Percentiles rank a stretch among this genome's conserved stretches.
Evolutionary conservation across 2,113 vertebrate genomes (phyloP).

Genomic region (Vidua chalybeata): DNA sequence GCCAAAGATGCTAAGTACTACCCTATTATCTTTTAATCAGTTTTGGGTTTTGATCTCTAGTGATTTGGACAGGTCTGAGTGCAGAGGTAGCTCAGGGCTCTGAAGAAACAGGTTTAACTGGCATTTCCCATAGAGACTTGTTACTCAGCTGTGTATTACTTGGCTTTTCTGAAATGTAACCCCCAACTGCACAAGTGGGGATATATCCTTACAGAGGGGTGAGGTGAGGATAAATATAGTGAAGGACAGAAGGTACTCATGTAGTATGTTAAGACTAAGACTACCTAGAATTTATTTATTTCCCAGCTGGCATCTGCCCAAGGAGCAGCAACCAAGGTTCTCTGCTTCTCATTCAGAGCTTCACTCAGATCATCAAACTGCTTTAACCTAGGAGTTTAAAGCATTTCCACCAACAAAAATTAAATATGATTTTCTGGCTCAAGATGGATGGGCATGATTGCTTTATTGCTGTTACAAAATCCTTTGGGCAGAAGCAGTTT

Average conservation of each 20-base stretch:
- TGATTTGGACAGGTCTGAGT: neutral
- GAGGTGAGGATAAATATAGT: neutral
- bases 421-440: neutral
- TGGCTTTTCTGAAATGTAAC: neutral
- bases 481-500: constrained; percentile 19
- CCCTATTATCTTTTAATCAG: neutral
- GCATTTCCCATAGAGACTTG: neutral
- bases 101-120: neutral
- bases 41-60: neutral
- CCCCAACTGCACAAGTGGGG: neutral
- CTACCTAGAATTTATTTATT: neutral
- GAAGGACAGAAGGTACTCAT: neutral
- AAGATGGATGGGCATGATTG: neutral
- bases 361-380: neutral
- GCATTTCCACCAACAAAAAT: neutral
- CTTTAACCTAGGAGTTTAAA: neutral
- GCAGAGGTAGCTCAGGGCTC: neutral
- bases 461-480: constrained; percentile 19
- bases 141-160: neutral
- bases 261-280: neutral
- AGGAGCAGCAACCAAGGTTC: neutral
- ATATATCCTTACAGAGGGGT: neutral
- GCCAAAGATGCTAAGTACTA: neutral
- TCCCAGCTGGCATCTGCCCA: neutral
- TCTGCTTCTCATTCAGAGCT: neutral